Base-by-base conservation (phyloP, 2,888 invertebrate genomes). In the Flexamia atlantica region DNA sequence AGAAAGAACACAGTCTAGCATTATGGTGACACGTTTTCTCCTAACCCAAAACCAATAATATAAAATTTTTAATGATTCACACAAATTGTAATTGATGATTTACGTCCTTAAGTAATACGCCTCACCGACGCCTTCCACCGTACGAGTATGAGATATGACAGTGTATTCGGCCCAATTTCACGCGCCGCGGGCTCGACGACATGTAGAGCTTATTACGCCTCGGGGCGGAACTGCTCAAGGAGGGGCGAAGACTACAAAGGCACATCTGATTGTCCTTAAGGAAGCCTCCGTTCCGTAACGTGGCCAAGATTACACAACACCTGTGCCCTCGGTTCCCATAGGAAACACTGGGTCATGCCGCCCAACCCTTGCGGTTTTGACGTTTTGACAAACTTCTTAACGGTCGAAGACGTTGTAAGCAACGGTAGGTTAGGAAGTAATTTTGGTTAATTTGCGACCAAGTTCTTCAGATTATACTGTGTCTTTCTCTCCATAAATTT, bases 221-320 rank as follows among this genome's bases (percentile, higher is more conserved):
- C 10, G 23, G 64, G 64, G 64, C 64, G 64, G 64, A 70, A 36
- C 70, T 70, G 20, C 70, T 70, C 70, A 70, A 70, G 70, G 25
- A 40, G 72, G 72, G n/a, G 46, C 9, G 23, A 1, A 28, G 76
- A 14, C 28, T 76, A 76, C 76, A 76, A 76, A 76, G 76, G 76
- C 46, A 17, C 76, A 76, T 50, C 76, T 76, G 76, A 76, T 76
- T 76, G 76, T 76, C 76, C 76, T 42, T 46, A 76, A 42, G 28
- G 76, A 76, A 76, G 28, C 46, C 40, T 17, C 14, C 20, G 76
- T 76, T 46, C 76, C 76, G 76, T 76, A 40, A 76, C 76, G 76
- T 76, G 46, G 50, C 46, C 76, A 76, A 76, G 76, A 76, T 76
- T 76, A 40, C 5, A 72, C 36, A 7, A 72, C 76, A 46, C 50